Conservation (phyloP, 2,888 invertebrate species). For the Calephelis perditalis region DNA sequence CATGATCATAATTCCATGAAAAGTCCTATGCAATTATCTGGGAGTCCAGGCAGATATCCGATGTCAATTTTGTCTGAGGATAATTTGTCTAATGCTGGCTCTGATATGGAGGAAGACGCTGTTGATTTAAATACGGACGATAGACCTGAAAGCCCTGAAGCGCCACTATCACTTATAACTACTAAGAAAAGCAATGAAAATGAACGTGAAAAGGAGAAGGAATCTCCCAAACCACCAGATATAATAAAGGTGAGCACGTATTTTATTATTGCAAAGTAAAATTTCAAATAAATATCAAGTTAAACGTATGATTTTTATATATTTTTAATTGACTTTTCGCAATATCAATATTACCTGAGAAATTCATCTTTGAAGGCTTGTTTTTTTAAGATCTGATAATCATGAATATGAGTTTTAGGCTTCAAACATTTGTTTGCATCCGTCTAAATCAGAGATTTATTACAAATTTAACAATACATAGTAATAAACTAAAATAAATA, state of each 20-base stretch:
- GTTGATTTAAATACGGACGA: conserved; percentile 72
- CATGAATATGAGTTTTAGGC: too few species aligned
- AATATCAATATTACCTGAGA: too few species aligned
- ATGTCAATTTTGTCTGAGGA: conserved; percentile 83
- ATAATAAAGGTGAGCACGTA: conserved; percentile 59
- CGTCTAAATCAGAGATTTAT: too few species aligned
- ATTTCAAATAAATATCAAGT: too few species aligned
- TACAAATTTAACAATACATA: too few species aligned
- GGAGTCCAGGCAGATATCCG: conserved; percentile 77
- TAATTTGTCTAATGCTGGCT: conserved; percentile 80
- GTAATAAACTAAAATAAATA: too few species aligned
- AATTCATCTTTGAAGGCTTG: too few species aligned
- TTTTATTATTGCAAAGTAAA: too few species aligned
- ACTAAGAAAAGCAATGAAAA: conserved; percentile 74
- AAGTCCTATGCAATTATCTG: conserved; percentile 78
- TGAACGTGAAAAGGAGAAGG: conserved; percentile 60
- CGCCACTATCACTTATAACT: conserved; percentile 84
- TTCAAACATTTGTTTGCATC: too few species aligned
- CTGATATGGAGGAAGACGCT: conserved; percentile 84
- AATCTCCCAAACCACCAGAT: conserved; percentile 73
- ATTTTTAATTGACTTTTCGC: too few species aligned
- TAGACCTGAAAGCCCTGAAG: conserved; percentile 81
- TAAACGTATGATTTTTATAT: too few species aligned
- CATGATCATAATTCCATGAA: conserved; percentile 80
- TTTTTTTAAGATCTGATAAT: too few species aligned